Evolutionary conservation across 2,888 invertebrate species (phyloP), one percentile per base, ranked within the genome.

Genomic region (Crossocerus cetratus): DNA sequence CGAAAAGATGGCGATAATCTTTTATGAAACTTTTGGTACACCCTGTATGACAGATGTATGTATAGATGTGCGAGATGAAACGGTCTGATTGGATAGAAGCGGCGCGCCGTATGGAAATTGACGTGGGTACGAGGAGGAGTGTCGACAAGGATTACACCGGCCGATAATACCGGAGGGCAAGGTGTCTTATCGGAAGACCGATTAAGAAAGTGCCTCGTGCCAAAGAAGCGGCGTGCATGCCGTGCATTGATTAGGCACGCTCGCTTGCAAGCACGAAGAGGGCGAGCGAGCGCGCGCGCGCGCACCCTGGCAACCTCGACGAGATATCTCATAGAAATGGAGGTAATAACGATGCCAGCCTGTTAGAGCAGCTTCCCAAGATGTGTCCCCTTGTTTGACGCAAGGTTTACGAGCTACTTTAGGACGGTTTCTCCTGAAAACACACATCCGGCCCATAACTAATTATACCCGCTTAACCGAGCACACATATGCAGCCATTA

Each of bases 181-280:
- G 8, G 32, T 32, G 32, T 32, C 32, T 32, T 32, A 32, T 32
- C 32, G 32, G 32, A 32, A 32, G 32, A 32, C 8, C 32, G 32
- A 32, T 32, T 32, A 32, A 32, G 32, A 32, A 32, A 32, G 11
- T 5, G 32, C 32, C 32, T 32, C 32, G 32, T 32, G 0, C 32
- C 32, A 32, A 32, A 32, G 32, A 32, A 32, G 32, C 32, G 32
- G 32, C 32, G 32, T 49, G 49, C 49, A 49, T 49, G n/a, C n/a
- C 14, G 16, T 49, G 14, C 49, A 49, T 49, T 49, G 49, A 49
- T 49, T 49, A 49, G 49, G 16, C 49, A 49, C 49, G 49, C n/a
- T 49, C 8, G 16, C 49, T 14, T 49, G 16, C 49, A 16, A 14
- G 49, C 32, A 49, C 49, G 49, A 14, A 49, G 14, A 49, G 16